Evolutionary conservation across 2,888 invertebrate genomes (phyloP), one percentile per base, ranked within the genome.

Genomic region (Heteromurus nitidus): DNA sequence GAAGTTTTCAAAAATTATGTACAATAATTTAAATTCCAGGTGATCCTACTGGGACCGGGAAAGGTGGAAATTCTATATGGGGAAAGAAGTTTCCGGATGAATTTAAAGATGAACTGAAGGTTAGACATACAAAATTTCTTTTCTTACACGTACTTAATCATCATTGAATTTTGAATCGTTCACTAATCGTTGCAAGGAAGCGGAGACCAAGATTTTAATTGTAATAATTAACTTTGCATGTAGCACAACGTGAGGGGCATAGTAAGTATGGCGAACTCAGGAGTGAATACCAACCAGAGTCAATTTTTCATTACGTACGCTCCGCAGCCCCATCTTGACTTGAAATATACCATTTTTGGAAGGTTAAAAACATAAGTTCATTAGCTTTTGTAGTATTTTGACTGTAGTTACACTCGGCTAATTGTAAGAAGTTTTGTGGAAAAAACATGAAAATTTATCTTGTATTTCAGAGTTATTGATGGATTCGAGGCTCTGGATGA

Each of bases 261-360:
- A 85, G 91, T 99, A 1, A 98, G 98, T 2, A 98, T 99, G 98
- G 99, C 99, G 5, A 99, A 98, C 89, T 98, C 96, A 91, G 99
- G 99, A 16, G 97, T 98, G 0, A 97, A 99, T 89, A 95, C 97
- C 11, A 99, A 99, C 91, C 96, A 95, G 2, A 98, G 98, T 88
- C 99, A 99, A 89, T 99, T 99, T 90, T 99, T 99, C 89, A 95
- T 99, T 86, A 94, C 95, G 0, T 99, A 99, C 90, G 94, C 93
- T 16, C 94, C 97, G 79, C 99, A 99, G 88, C 95, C 96, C 55
- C 96, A 97, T 90, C 91, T 99, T 75, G 99, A 99, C 90, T 91
- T 98, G 80, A 99, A 99, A 89, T 99, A 99, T 89, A 99, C 99
- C 3, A 89, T 98, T 47, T 98, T 99, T 92, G 99, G 96, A 89